Percentiles rank a stretch among this genome's conserved stretches.
These are phyloP conservation scores for Drosophila burlai DNA, from an alignment of 1,140 invertebrate species.

Conservation along the genomic window DNA sequence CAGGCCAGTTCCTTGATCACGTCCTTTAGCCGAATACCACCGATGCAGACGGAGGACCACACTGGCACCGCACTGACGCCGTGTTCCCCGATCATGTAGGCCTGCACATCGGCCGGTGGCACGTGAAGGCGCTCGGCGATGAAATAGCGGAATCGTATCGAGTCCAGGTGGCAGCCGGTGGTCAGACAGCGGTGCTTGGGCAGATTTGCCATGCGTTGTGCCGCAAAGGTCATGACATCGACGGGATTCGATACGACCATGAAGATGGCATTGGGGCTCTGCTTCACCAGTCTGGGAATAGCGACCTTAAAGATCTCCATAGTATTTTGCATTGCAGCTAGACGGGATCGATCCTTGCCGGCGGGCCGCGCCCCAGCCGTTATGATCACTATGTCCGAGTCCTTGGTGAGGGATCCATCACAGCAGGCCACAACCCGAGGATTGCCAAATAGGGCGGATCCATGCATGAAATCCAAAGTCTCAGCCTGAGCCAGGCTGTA, in stretches of 20 bases:
- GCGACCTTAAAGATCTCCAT: constrained; percentile 93
- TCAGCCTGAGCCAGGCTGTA: constrained; percentile 37
- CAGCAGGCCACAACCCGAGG: constrained; percentile 23
- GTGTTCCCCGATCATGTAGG: constrained; percentile 94
- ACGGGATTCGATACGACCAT: constrained; percentile 95
- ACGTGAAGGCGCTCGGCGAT: constrained; percentile 91
- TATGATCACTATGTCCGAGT: constrained; percentile 92
- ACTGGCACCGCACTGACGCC: constrained; percentile 91
- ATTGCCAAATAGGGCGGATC: constrained; percentile 26
- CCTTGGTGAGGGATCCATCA: constrained; percentile 91
- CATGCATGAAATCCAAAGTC: constrained; percentile 47
- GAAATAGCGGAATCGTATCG: constrained; percentile 93
- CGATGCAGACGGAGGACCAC: constrained; percentile 90
- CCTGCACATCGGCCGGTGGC: constrained; percentile 91
- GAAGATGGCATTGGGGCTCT: constrained; percentile 93
- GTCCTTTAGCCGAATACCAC: constrained; percentile 86
- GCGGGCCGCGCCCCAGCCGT: constrained; percentile 94
- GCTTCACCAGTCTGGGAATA: constrained; percentile 91
- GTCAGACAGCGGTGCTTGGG: constrained; percentile 94
- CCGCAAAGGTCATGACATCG: constrained; percentile 94
- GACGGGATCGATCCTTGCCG: constrained; percentile 89
- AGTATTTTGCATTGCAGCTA: constrained; percentile 92
- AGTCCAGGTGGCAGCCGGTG: constrained; percentile 95
- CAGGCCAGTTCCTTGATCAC: constrained; percentile 90
- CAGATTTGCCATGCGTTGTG: constrained; percentile 94